phyloP scores from a whole-genome alignment of 2,797 vertebrate genomes.

The Galagoides demidoff region DNA sequence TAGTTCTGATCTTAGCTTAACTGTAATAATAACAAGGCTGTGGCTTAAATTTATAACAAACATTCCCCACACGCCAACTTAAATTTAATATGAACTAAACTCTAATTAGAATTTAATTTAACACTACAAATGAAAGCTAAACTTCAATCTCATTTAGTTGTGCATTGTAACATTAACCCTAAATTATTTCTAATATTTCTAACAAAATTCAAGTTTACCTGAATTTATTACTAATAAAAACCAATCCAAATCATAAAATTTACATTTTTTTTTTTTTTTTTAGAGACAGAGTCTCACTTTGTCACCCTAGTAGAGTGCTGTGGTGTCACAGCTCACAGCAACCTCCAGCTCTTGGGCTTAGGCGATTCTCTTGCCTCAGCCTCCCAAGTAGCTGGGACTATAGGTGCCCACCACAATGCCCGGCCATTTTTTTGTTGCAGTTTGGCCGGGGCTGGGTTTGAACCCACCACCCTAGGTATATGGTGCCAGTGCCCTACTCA shows the following conservation, averaged over 20 bases:
- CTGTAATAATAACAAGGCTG: neutral
- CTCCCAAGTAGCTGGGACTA: too few species aligned
- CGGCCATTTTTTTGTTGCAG: too few species aligned
- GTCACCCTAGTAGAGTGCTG: too few species aligned
- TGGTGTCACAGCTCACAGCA: too few species aligned
- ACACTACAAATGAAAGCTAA: neutral
- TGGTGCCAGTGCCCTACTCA: too few species aligned
- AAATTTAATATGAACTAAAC: neutral
- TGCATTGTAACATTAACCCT: neutral
- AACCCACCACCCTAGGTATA: too few species aligned
- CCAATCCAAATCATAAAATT: neutral
- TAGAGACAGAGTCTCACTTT: too few species aligned
- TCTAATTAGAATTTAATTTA: neutral
- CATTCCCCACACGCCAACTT: neutral
- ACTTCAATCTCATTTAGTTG: neutral
- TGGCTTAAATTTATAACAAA: neutral
- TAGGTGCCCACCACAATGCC: too few species aligned
- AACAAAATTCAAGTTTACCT: slow-evolving; percentile 34
- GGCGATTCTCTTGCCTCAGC: too few species aligned
- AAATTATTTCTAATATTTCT: slow-evolving; percentile 20
- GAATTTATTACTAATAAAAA: slow-evolving; percentile 28
- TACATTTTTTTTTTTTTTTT: neutral
- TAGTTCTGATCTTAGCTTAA: neutral
- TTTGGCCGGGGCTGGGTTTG: too few species aligned
- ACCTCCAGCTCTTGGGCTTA: too few species aligned